These are phyloP conservation scores for Istiophorus platypterus DNA, from an alignment of 2,113 vertebrate genomes.

Conservation along the genomic window DNA sequence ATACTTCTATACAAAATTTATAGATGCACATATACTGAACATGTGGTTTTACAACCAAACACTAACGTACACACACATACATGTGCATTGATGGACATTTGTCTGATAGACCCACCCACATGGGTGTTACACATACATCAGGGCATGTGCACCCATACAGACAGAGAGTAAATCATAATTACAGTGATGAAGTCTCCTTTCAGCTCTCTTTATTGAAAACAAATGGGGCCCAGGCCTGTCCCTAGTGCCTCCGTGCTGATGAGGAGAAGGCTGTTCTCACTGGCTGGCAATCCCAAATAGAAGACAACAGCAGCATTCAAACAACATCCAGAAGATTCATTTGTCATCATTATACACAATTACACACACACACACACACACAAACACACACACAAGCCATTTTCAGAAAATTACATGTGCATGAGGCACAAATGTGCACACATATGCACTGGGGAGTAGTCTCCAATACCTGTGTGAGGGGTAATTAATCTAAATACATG, in stretches of 20 bases:
- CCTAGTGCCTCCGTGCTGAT: conserved; percentile 20
- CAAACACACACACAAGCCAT: background rate
- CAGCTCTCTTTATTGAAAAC: conserved; percentile 60
- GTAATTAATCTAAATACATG: conserved; percentile 6
- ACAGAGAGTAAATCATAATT: conserved; percentile 60
- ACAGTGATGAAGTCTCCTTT: conserved; percentile 56
- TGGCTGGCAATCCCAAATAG: conserved; percentile 18
- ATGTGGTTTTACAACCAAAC: background rate
- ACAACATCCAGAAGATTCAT: conserved; percentile 21
- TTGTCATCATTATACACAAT: conserved; percentile 33
- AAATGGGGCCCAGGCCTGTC: conserved; percentile 41
- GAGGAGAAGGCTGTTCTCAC: conserved; percentile 24
- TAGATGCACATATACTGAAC: background rate
- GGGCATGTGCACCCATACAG: background rate
- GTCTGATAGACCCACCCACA: conserved; percentile 25
- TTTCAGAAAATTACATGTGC: conserved; percentile 1
- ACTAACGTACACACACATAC: background rate
- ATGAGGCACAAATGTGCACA: background rate
- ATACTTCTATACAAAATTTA: conserved; percentile 6
- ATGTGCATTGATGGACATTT: conserved; percentile 17
- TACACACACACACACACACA: background rate
- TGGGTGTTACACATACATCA: conserved; percentile 32
- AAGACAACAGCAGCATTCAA: conserved; percentile 29
- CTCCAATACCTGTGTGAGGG: background rate
- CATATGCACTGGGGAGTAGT: conserved; percentile 1